Evolutionary conservation across 2,113 vertebrate genomes (phyloP), one percentile per base, ranked within the genome.

Genomic region (Amblyornis subalaris): DNA sequence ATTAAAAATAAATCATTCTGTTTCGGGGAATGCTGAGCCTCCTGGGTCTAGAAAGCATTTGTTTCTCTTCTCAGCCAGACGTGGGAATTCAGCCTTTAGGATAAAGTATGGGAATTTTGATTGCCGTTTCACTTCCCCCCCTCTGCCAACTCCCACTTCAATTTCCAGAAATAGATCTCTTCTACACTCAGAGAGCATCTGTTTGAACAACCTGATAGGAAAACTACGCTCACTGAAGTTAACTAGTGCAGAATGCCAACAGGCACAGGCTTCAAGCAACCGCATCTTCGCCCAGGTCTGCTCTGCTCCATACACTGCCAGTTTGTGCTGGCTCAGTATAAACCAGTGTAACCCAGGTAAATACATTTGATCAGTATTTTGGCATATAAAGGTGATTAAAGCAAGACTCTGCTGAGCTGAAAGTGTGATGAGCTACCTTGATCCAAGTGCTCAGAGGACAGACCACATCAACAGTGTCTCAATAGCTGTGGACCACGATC

Each of bases 1-100:
- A 93, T 93, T 88, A 92, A 90, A 96, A 94, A 96, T 95, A 95
- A 95, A 87, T 85, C 91, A 70, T 47, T 47, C 81, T 47, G 42
- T 10, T 92, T 69, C 3, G 2, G 90, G 73, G 80, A 92, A 89
- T 61, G 54, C 62, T 87, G 81, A 90, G 62, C 77, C 81, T 91
- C 86, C 70, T 69, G 89, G 91, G 95, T 89, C 57, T 75, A 85
- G 48, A 89, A 95, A 91, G 86, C 93, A 94, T 92, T 94, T 95
- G 53, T 47, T 90, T 94, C 92, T 73, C 72, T 69, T 92, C 87
- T 94, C 62, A 93, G 91, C 44, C 95, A 94, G 91, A 87, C 38
- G 3, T 84, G 96, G 84, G 95, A 96, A 96, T 55, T 87, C 80
- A 95, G 91, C 66, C 83, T 94, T 81, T 53, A 91, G 87, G 81